Percentiles rank a stretch among this genome's conserved stretches.
phyloP scores from a whole-genome alignment of 2,888 invertebrate species.

The Watsonalla cultraria region DNA sequence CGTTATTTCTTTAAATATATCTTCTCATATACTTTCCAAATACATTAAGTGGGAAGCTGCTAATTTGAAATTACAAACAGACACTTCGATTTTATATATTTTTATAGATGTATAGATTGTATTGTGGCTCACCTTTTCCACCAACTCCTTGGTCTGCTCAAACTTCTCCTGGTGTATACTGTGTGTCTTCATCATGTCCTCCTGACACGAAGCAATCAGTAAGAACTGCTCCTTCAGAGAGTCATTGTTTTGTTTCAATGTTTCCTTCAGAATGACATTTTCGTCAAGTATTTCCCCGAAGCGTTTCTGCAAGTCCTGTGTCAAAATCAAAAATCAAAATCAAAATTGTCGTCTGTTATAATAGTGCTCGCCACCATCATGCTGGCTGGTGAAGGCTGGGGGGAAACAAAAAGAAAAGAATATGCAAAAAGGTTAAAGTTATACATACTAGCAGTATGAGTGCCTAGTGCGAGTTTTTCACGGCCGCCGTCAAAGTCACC shows the following conservation, averaged over 20 bases:
- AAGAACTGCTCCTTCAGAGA: conserved; percentile 83
- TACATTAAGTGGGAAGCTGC: no score
- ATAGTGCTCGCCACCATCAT: conserved; percentile 69
- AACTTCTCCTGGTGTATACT: conserved; percentile 82
- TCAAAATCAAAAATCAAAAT: no score
- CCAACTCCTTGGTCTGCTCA: conserved; percentile 79
- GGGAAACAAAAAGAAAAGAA: conserved; percentile 4
- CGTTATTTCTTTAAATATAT: no score
- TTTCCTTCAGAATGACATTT: conserved; percentile 79
- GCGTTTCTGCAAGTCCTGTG: conserved; percentile 69
- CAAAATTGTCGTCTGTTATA: conserved; percentile 58
- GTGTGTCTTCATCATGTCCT: conserved; percentile 81
- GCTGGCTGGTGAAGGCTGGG: conserved; percentile 64
- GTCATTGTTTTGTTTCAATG: conserved; percentile 81
- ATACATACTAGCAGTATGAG: no score
- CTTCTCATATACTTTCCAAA: no score
- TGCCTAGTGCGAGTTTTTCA: no score
- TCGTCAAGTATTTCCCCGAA: conserved; percentile 77
- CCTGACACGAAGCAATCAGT: conserved; percentile 80
- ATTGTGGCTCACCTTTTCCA: conserved; percentile 63
- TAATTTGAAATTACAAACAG: no score
- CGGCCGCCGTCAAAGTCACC: no score
- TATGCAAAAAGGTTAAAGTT: not conserved
- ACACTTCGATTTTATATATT: not conserved
- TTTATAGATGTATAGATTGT: not conserved